Percentiles rank a stretch among this genome's conserved stretches.
These are phyloP conservation scores for Tenualosa ilisha DNA, from an alignment of 2,797 vertebrate genomes.

Conservation along the genomic window DNA sequence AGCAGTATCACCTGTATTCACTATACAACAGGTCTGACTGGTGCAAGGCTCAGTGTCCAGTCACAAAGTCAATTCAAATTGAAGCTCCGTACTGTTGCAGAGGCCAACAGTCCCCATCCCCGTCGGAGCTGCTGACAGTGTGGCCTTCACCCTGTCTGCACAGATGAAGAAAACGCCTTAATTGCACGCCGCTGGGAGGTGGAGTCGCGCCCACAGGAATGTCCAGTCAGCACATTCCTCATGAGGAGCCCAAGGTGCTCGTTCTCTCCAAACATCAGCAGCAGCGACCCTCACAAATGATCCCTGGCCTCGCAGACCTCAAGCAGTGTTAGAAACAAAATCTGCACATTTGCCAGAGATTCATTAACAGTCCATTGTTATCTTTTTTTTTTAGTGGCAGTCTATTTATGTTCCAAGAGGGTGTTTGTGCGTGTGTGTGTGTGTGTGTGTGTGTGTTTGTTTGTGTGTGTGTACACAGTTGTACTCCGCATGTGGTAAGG, in stretches of 20 bases:
- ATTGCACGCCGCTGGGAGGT: conserved; percentile 36
- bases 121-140: background rate
- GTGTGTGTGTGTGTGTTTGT: too few species aligned
- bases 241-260: background rate
- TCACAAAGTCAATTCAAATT: background rate
- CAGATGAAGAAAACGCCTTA: background rate
- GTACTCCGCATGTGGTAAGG: background rate
- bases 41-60: background rate
- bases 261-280: background rate
- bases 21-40: background rate
- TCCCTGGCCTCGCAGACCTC: background rate
- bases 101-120: background rate
- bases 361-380: background rate
- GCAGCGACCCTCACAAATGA: background rate
- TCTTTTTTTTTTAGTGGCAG: background rate
- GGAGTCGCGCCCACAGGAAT: conserved; percentile 28
- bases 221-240: conserved; percentile 2
- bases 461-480: background rate
- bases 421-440: background rate
- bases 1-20: background rate
- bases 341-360: background rate
- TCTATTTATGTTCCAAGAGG: background rate
- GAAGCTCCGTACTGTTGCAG: background rate
- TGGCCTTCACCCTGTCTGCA: background rate
- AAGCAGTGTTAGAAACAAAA: background rate